Percentiles rank a stretch among this genome's conserved stretches.
phyloP scores from a whole-genome alignment of 2,888 invertebrate genomes.

The Ormyrus labotus region DNA sequence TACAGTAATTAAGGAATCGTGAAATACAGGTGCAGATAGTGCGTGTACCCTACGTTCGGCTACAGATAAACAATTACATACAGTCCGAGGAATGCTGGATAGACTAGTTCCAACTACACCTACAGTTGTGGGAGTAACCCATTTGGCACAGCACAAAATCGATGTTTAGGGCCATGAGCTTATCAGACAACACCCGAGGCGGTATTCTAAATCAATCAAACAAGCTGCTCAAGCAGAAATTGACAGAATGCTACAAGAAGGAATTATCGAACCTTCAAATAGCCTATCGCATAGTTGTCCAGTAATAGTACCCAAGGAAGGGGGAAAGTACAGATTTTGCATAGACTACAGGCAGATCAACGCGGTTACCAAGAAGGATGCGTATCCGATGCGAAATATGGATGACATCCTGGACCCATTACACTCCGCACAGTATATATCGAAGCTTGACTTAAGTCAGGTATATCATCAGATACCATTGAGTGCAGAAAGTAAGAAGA shows the following conservation, averaged over 20 bases:
- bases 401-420: too few species aligned
- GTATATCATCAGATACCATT: too few species aligned
- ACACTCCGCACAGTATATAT: too few species aligned
- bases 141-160: background rate
- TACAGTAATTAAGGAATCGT: too few species aligned
- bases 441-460: too few species aligned
- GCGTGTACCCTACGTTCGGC: background rate
- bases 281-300: background rate
- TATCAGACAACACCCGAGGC: background rate
- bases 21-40: background rate
- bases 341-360: background rate
- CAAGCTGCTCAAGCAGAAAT: background rate
- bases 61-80: background rate
- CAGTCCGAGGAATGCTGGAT: background rate
- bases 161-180: background rate
- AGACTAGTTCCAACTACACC: background rate
- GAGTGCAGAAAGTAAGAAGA: too few species aligned
- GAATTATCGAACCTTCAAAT: background rate
- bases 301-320: background rate
- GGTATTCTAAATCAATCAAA: background rate
- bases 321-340: background rate
- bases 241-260: background rate
- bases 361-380: too few species aligned
- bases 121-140: background rate
- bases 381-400: too few species aligned